phyloP scores from a whole-genome alignment of 2,888 invertebrate species.

The Chrysotoxum bicinctum region DNA sequence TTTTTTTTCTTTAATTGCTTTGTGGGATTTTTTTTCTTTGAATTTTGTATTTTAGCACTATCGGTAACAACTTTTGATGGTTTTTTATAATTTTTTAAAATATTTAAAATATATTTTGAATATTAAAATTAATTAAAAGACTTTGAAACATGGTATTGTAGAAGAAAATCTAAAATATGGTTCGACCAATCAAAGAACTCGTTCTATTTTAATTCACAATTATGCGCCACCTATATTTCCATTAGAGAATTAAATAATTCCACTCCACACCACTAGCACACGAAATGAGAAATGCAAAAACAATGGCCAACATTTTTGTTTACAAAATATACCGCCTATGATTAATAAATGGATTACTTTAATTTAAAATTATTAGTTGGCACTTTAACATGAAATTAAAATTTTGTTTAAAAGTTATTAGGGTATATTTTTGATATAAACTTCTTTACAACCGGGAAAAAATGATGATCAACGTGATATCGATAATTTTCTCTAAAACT shows the following conservation, averaged over 20 bases:
- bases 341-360: not conserved
- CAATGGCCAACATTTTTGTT: slow-evolving; percentile 41
- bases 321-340: slow-evolving; percentile 44
- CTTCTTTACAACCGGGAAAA: slow-evolving; percentile 7
- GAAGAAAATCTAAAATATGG: slow-evolving; percentile 37
- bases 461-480: slow-evolving; percentile 18
- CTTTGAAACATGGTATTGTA: slow-evolving; percentile 29
- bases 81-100: slow-evolving; percentile 8
- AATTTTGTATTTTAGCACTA: not conserved
- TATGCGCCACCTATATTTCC: slow-evolving; percentile 57
- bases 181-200: slow-evolving; percentile 61
- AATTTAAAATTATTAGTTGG: not conserved
- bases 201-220: slow-evolving; percentile 44
- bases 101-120: slow-evolving; percentile 18
- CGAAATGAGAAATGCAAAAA: not conserved
- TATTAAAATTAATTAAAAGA: slow-evolving; percentile 23
- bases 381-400: not conserved
- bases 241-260: not conserved
- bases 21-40: not conserved
- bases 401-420: not conserved
- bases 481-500: slow-evolving; percentile 23
- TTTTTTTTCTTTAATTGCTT: slow-evolving; percentile 43
- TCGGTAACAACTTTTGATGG: not conserved
- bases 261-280: slow-evolving; percentile 10
- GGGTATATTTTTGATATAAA: not conserved